A percentile compares a stretch with the other conserved stretches of the same genome.
Conservation (phyloP, 2,888 invertebrate species). For the Amiota mariae region DNA sequence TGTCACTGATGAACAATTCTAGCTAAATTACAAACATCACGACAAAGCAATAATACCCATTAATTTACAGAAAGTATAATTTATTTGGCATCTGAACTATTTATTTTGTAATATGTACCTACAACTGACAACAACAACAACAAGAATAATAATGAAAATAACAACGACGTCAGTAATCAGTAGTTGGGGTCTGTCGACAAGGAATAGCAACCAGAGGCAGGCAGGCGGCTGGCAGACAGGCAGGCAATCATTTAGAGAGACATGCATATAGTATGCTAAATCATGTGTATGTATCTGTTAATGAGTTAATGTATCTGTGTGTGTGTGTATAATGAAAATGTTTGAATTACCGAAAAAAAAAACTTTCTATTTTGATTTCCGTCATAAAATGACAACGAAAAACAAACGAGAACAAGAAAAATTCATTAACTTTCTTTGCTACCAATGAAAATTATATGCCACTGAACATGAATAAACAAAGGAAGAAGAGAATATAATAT, state of each 20-base stretch:
- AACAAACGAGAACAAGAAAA: neutral
- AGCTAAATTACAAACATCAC: too few relatives aligned
- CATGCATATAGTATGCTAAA: neutral
- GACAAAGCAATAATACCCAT: neutral
- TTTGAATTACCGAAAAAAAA: neutral
- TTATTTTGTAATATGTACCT: neutral
- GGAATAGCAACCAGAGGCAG: neutral
- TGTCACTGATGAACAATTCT: too few relatives aligned
- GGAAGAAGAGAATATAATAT: too few relatives aligned
- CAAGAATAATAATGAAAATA: neutral
- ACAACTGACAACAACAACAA: too few relatives aligned
- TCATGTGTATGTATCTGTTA: neutral
- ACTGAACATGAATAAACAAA: too few relatives aligned
- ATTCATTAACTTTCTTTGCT: neutral
- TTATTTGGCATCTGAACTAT: conserved; percentile 7
- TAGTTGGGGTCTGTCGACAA: neutral
- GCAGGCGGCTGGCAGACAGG: neutral
- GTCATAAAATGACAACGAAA: neutral
- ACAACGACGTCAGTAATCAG: neutral
- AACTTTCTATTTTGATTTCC: neutral
- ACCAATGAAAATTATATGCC: too few relatives aligned
- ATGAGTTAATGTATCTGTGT: neutral
- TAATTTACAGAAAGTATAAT: neutral
- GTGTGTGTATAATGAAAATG: neutral
- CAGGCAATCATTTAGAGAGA: neutral